These are phyloP conservation scores for Acanthochromis polyacanthus DNA, from an alignment of 2,113 vertebrate species.

Conservation along the genomic window DNA sequence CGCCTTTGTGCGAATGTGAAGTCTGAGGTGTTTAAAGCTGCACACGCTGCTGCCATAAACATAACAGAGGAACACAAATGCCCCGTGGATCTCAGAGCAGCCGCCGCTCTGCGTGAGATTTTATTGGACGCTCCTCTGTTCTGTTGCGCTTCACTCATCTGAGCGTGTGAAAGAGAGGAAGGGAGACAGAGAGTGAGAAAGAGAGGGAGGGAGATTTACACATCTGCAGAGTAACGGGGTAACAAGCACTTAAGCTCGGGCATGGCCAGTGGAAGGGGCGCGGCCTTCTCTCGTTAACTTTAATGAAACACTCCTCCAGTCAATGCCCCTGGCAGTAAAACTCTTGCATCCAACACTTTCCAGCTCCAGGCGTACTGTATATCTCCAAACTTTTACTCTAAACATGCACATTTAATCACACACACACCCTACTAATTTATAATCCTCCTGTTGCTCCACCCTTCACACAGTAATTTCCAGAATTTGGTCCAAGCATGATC, in stretches of 20 bases:
- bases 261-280: conserved; percentile 64
- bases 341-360: conserved; percentile 58
- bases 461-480: conserved; percentile 20
- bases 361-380: conserved; percentile 43
- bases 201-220: conserved; percentile 69
- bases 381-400: conserved; percentile 58
- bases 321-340: conserved; percentile 72
- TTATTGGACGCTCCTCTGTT: conserved; percentile 44
- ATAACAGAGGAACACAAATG: conserved; percentile 43
- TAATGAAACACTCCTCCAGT: conserved; percentile 79
- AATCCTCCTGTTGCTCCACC: conserved; percentile 2
- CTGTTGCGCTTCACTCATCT: conserved; percentile 48
- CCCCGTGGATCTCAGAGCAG: conserved; percentile 25
- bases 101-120: conserved; percentile 29
- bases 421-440: conserved; percentile 47
- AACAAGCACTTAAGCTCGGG: conserved; percentile 76
- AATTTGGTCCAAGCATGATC: conserved; percentile 30
- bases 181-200: conserved; percentile 22
- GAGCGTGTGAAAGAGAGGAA: conserved; percentile 11
- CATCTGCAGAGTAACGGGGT: conserved; percentile 66
- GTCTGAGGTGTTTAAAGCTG: conserved; percentile 54
- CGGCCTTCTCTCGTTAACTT: conserved; percentile 77
- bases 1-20: conserved; percentile 21
- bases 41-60: conserved; percentile 61
- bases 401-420: conserved; percentile 31